These are phyloP conservation scores for Myathropa florea DNA, from an alignment of 2,888 invertebrate genomes.

Conservation along the genomic window DNA sequence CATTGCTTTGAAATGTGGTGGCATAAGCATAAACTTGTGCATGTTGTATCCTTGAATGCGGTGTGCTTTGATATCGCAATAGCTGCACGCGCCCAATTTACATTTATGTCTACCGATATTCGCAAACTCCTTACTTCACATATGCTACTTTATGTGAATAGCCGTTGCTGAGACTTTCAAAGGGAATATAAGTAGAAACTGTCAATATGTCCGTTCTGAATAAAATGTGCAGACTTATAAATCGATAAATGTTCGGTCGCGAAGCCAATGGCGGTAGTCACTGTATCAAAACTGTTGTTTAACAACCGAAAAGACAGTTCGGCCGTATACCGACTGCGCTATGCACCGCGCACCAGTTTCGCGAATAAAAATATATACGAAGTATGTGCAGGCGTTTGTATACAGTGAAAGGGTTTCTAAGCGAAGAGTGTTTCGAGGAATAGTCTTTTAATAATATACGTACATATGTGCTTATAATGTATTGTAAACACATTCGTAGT, in stretches of 20 bases:
- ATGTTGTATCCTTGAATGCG: conserved; percentile 72
- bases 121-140: conserved; percentile 70
- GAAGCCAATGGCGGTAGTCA: conserved; percentile 69
- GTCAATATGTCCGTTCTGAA: conserved; percentile 75
- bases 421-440: conserved; percentile 50
- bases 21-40: conserved; percentile 70
- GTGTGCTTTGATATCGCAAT: conserved; percentile 80
- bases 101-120: conserved; percentile 80
- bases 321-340: conserved; percentile 14
- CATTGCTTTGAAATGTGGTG: conserved; percentile 70
- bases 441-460: conserved; percentile 22
- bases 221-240: conserved; percentile 76
- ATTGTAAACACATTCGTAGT: conserved; percentile 7
- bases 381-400: neutral
- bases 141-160: conserved; percentile 71
- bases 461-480: conserved; percentile 3
- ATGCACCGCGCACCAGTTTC: conserved; percentile 43
- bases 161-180: conserved; percentile 71
- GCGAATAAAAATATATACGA: neutral
- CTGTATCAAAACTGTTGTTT: conserved; percentile 70
- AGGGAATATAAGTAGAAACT: conserved; percentile 73
- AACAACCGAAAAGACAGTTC: conserved; percentile 64
- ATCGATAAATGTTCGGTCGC: conserved; percentile 73
- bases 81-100: conserved; percentile 81
- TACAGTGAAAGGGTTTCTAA: conserved; percentile 7